A percentile compares a stretch with the other conserved stretches of the same genome.
Conservation (phyloP, 2,797 vertebrate species). For the Dallia pectoralis region DNA sequence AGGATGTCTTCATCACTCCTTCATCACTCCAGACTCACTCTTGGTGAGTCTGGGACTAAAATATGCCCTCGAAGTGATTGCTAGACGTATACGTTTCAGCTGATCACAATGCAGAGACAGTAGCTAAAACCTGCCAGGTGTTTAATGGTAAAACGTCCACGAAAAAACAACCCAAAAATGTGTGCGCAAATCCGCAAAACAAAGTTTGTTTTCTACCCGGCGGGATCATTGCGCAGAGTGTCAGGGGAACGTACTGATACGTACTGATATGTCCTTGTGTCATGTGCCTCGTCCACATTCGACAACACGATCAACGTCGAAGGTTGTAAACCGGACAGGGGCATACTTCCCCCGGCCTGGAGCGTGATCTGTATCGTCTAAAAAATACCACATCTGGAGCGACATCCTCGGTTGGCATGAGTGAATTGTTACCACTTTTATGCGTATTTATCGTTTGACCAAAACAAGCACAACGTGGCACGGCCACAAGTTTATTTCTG, state of each 20-base stretch:
- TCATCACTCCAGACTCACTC: background rate
- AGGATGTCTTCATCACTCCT: background rate
- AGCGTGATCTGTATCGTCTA: no score
- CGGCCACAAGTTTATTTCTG: background rate
- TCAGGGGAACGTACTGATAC: no score
- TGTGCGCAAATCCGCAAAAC: no score
- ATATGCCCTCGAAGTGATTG: background rate
- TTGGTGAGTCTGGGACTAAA: background rate
- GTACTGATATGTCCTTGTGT: no score
- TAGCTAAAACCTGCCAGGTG: background rate
- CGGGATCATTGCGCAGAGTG: no score
- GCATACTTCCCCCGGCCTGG: no score
- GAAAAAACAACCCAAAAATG: no score
- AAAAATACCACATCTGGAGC: no score
- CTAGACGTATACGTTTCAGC: background rate
- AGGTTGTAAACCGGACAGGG: no score
- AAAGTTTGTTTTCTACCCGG: no score
- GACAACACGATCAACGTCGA: no score
- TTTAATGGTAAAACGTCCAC: background rate
- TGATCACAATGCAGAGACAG: background rate
- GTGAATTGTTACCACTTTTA: background rate
- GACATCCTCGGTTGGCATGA: background rate
- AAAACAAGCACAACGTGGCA: background rate
- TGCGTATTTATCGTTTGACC: background rate
- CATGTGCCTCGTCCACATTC: no score